Conservation (phyloP, 1,140 invertebrate species). For the Drosophila hydei region DNA sequence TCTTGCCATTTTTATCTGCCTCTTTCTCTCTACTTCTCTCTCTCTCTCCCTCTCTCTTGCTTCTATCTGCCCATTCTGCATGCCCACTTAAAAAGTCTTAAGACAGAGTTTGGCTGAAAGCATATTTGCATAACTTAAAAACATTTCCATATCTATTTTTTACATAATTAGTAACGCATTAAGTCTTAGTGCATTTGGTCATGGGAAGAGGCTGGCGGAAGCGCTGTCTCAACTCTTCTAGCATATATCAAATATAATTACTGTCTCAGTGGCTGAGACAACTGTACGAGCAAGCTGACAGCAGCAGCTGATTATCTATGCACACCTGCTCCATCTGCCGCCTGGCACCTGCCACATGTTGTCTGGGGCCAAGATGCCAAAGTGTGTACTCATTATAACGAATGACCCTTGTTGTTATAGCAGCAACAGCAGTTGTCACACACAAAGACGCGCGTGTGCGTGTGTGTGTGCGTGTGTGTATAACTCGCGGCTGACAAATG, state of each 20-base stretch:
- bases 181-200: no score
- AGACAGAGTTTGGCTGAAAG: no score
- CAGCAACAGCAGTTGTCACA: neutral
- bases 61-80: no score
- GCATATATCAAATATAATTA: no score
- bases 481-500: slow-evolving; percentile 63
- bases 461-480: neutral
- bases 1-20: no score
- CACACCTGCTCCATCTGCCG: no score
- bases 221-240: no score
- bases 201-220: no score
- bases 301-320: slow-evolving; percentile 12
- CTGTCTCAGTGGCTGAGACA: neutral
- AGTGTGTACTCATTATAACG: slow-evolving; percentile 20
- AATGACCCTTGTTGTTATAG: slow-evolving; percentile 13
- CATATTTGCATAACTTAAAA: neutral
- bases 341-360: slow-evolving; percentile 1
- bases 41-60: no score
- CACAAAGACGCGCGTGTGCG: neutral
- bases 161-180: no score
- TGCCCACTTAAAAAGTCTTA: no score
- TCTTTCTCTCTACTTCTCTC: no score
- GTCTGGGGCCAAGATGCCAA: slow-evolving; percentile 7
- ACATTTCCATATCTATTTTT: neutral
- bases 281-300: neutral